Evolutionary conservation across 2,113 vertebrate genomes (phyloP).

Genomic region (Pseudopodoces humilis): DNA sequence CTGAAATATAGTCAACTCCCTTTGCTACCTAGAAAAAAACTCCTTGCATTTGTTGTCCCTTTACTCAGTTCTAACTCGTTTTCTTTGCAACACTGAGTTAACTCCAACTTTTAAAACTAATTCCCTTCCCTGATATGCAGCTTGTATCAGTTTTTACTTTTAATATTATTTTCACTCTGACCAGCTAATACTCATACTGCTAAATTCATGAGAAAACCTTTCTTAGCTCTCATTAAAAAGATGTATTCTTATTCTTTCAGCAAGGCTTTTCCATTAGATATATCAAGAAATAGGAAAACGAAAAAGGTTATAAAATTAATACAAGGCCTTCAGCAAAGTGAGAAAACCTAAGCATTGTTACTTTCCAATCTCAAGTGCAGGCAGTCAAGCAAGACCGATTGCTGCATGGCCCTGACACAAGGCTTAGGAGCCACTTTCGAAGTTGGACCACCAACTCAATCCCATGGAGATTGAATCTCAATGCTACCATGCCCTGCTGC

Average conservation of each 20-base stretch:
- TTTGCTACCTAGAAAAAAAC: background rate
- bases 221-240: background rate
- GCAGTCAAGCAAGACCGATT: background rate
- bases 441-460: background rate
- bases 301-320: background rate
- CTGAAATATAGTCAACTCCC: background rate
- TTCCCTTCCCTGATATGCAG: background rate
- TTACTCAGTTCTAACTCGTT: background rate
- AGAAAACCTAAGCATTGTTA: background rate
- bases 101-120: background rate
- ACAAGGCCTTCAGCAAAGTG: background rate
- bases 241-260: background rate
- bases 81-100: background rate
- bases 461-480: background rate
- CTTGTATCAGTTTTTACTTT: background rate
- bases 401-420: background rate
- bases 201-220: background rate
- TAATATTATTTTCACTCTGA: background rate
- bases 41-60: background rate
- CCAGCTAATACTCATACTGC: background rate
- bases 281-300: background rate
- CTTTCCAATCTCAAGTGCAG: background rate
- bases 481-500: background rate
- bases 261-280: background rate
- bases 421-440: background rate